Evolutionary conservation across 1,140 invertebrate species (phyloP), one percentile per base, ranked within the genome.

Genomic region (Meloidogyne floridensis): DNA sequence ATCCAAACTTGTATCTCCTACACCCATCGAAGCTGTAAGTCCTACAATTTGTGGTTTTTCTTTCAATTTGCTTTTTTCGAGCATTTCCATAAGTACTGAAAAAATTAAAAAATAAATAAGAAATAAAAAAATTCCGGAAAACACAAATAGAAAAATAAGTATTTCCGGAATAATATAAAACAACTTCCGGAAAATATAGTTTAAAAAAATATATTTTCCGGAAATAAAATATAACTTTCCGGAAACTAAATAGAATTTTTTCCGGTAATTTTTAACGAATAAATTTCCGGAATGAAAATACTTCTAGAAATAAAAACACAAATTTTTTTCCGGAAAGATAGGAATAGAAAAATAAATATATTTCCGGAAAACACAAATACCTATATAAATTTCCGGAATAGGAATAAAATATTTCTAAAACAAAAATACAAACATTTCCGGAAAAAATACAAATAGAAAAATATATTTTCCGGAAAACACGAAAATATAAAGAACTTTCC

Each of bases 21-120:
- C 83, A 7, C 86, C 86, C 10, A 87, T 53, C 32, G 86, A 87
- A 10, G 86, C 86, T 15, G 86, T 87, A 7, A 87, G 69, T 13
- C 86, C 86, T 75, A 87, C 77, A 69, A 87, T 78, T 77, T 87
- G 86, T 73, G 86, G 73, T 18, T 59, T 77, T 32, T 32, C 42
- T 72, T 0, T 54, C 1, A 56, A 18, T 11, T 83, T 80, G 8
- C 20, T 13, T 0, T 84, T 77, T 9, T 80, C 76, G 15, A 84
- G 59, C 65, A 75, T 72, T 15, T 85, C 85, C 84, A 85, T 84
- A 9, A 85, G 8, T 20, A 84, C 84, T 85, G n/a, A 86, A 84
- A 76, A n/a, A 13, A 82, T 10, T 72, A 9, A 72, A 43, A 13
- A 13, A 13, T 72, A 13, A 13, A 13, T 11, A 72, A 72, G 3